Base-by-base conservation (phyloP, 2,113 vertebrate species). In the Eclectus roratus region DNA sequence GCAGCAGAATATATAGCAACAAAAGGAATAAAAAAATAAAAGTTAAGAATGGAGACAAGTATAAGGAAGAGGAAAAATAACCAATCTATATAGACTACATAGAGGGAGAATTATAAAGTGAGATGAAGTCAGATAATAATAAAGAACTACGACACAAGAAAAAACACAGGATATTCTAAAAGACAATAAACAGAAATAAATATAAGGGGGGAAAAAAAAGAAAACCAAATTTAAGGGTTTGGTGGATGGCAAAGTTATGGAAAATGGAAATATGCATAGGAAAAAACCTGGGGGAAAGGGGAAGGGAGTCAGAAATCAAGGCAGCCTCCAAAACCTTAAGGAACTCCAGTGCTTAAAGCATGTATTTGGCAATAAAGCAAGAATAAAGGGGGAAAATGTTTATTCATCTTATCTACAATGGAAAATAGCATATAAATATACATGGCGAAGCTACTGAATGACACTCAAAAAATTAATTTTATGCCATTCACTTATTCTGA, bases 401-500 rank as follows among this genome's bases (percentile, higher is more conserved):
- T 93, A 80, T 82, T 93, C 14, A 73, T 80, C 21, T 77, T 18
- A 68, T 37, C 4, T 25, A 27, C 24, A 90, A 64, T 44, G n/a
- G 60, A 50, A 80, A 77, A 46, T 5, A 58, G 13, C 17, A 66
- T 17, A 80, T n/a, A 72, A 77, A 69, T 37, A 55, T 49, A 60
- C 4, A 72, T 17, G 15, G 6, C 5, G 13, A 64, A 65, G 53
- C 17, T 33, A 84, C 20, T 43, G 53, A 91, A 78, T 68, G 25
- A 6, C 50, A 68, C 53, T 44, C 58, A 31, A 93, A 91, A 79
- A 85, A 27, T 71, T 79, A 84, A 37, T 94, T 90, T 84, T 43
- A 66, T 82, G n/a, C 16, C 31, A 72, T 80, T 80, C 31, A 53
- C 93, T 91, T 76, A 70, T 68, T 81, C 37, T 72, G 33, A 69